Base-by-base conservation (phyloP, 2,888 invertebrate species). In the Athrips mouffetella region DNA sequence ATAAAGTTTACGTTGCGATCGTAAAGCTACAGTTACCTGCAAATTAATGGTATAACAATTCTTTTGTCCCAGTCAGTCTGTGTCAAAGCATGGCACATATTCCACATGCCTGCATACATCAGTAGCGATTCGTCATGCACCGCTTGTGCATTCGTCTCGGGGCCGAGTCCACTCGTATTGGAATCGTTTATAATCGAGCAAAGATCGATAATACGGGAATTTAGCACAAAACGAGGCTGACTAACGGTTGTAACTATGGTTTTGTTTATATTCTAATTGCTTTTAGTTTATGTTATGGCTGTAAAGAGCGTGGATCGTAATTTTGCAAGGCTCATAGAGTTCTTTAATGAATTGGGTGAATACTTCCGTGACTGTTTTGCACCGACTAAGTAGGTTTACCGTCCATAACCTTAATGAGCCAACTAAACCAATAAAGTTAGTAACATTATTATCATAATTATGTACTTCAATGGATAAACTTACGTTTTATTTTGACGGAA, bases 61-160 rank as follows among this genome's bases (percentile, higher is more conserved):
- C 47, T 41, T 51, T 55, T 53, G 52, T 55, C 42, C 33, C 30
- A 29, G 40, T 29, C 35, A 37, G 29, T 49, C 27, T 52, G 44
- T 52, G 50, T 57, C 53, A 54, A 51, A 52, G 51, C 52, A 15
- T 20, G n/a, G 21, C 25, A 48, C 51, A 50, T 53, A 49, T 37
- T 46, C 48, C 46, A 41, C 57, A 46, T 45, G 55, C 55, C 52
- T 58, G 59, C 64, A 59, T 67, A 71, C 70, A 70, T 68, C 66
- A 61, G 60, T 57, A 47, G 49, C 54, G 58, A 80, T 79, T 79
- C 61, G 79, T 65, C 69, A 73, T 69, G 69, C 70, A 57, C 62
- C 65, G 60, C 58, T 62, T 59, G 63, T 53, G 51, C 59, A 74
- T 80, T 77, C 69, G 80, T 71, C 74, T 59, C 76, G 68, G 67